Conservation (phyloP, 2,888 invertebrate genomes). For the Campoplex capitator region DNA sequence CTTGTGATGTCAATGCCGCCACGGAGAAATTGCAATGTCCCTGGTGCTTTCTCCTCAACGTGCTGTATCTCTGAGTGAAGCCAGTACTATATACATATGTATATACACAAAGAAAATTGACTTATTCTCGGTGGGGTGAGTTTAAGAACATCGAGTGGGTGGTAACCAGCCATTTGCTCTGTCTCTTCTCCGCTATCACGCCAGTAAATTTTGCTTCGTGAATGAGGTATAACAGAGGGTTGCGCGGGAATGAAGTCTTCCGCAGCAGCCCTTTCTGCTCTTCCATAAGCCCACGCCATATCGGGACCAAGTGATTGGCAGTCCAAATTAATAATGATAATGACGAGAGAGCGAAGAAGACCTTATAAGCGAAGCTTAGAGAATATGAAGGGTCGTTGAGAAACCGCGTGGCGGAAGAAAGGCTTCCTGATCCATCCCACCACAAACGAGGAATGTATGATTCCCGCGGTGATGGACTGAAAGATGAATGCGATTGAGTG, state of each 20-base stretch:
- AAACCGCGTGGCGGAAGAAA: conserved; percentile 37
- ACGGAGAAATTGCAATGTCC: conserved; percentile 69
- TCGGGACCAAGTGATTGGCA: conserved; percentile 68
- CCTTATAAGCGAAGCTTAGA: conserved; percentile 47
- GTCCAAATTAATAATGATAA: conserved; percentile 74
- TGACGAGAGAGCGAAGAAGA: conserved; percentile 63
- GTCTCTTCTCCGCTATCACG: conserved; percentile 18
- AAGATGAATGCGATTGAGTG: conserved; percentile 66
- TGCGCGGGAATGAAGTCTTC: conserved; percentile 51
- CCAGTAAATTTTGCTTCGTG: conserved; percentile 1
- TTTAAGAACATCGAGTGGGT: conserved; percentile 56
- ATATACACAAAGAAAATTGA: conserved; percentile 50
- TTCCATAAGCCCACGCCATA: conserved; percentile 51
- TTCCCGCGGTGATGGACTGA: conserved; percentile 33
- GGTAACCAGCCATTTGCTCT: conserved; percentile 66
- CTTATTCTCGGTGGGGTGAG: conserved; percentile 54
- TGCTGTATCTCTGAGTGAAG: conserved; percentile 30
- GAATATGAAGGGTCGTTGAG: conserved; percentile 53
- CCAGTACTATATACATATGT: background rate
- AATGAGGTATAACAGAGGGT: conserved; percentile 35
- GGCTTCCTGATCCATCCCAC: conserved; percentile 46
- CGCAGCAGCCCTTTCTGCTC: conserved; percentile 54
- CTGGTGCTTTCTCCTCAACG: conserved; percentile 53
- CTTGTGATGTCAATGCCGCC: conserved; percentile 55
- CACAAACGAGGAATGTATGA: conserved; percentile 12